Evolutionary conservation across 2,113 vertebrate genomes (phyloP), one percentile per base, ranked within the genome.

Genomic region (Hydrolagus affinis): DNA sequence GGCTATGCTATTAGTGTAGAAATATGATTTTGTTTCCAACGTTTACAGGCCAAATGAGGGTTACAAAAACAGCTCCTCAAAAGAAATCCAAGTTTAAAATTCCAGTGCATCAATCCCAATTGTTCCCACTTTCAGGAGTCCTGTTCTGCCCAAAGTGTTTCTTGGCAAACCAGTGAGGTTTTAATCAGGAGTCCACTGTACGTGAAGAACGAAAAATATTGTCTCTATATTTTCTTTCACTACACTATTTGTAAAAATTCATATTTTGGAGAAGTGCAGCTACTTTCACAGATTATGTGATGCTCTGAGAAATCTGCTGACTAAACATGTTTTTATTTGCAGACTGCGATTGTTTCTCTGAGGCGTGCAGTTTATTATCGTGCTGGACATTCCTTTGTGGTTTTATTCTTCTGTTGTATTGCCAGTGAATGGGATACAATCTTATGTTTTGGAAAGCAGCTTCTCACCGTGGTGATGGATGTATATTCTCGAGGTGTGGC

Each of bases 21-120:
- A 83, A 83, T 83, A 83, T 83, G 78, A 83, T 68, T 66, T 64
- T 83, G 66, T 83, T 83, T 68, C 77, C 78, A 32, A 21, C 28
- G 8, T 64, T 83, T 30, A 32, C 8, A 17, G 62, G 62, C 78
- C 78, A 21, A 60, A 68, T 66, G 62, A 83, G 62, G 19, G 23
- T 83, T 83, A 32, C 66, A 83, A 64, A 83, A 83, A 83, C 32
- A 68, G 32, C 17, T 64, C 66, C 44, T 32, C 12, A 66, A 62
- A 66, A 10, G 8, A 66, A 83, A 83, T 83, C 60, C 15, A 66
- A 66, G 25, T 28, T 30, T 32, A 62, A 83, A 83, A 64, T 66
- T 83, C 19, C 78, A 83, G 11, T 23, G 12, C 19, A 30, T 25
- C 44, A 44, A 44, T 44, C 44, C 44, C 44, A 6, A 44, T 44